Evolutionary conservation across 1,140 invertebrate genomes (phyloP), one percentile per base, ranked within the genome.

Genomic region (Atta colombica): DNA sequence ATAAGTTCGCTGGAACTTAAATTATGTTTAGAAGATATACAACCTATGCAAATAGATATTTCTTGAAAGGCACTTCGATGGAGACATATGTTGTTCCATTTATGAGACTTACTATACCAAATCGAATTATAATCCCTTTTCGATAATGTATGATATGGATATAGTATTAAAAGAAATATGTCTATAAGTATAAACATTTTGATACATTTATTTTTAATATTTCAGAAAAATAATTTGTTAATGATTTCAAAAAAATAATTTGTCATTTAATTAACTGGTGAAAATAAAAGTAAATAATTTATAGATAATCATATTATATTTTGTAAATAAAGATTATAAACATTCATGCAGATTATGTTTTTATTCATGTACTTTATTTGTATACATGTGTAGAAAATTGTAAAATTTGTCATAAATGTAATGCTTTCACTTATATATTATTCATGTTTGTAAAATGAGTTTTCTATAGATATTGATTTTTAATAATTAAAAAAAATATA

Each of bases 211-310:
- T 25, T 25, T 25, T 25, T 25, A 25, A 25, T 25, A 55, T 35
- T 28, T 72, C 28, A 72, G 49, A 31, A 28, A 18, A 71, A 31
- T 49, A 72, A 53, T 55, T 72, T 72, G 3, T 68, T 25, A 25
- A 25, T 25, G 5, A 55, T 35, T 28, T 72, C 28, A 72, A 25
- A 31, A 28, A 18, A 71, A 31, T 49, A 72, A 53, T 55, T 72
- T 72, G 3, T 68, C 5, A 2, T 58, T 74, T 2, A 58, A 74
- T 21, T 16, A 74, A 21, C 18, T 31, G 0, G 14, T 74, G 5
- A 1, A 58, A 35, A 58, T 74, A 74, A 35, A 58, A 0, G 0
- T 74, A 45, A 0, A 74, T 35, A 8, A 2, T 55, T 18, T 55
- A 55, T 55, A 28, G 0, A 55, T 49, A 49, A 61, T 25, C 35